Percentiles rank a stretch among this genome's conserved stretches.
Evolutionary conservation across 1,140 invertebrate genomes (phyloP).

Genomic region (Muscidifurax raptorellus): DNA sequence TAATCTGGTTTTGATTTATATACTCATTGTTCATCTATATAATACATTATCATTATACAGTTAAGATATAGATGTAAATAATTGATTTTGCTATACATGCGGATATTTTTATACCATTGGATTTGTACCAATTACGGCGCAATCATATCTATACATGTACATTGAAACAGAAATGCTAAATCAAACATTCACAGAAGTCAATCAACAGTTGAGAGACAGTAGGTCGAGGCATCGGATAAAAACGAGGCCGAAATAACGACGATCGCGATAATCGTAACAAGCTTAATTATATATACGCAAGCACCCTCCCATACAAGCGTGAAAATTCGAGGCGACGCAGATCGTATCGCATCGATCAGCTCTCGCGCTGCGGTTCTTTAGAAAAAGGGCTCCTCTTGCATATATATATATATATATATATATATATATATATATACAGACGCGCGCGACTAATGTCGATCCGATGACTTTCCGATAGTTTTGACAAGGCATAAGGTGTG

Average conservation of each 20-base stretch:
- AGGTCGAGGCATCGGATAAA: neutral
- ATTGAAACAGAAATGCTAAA: neutral
- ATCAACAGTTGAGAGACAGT: neutral
- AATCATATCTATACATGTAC: no score
- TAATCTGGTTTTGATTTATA: no score
- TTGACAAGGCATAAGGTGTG: constrained; percentile 62
- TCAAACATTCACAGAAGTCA: neutral
- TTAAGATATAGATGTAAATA: no score
- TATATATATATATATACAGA: no score
- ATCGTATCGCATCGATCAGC: constrained; percentile 39
- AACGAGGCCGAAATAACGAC: constrained; percentile 10
- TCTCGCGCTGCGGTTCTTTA: neutral
- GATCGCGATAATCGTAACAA: constrained; percentile 44
- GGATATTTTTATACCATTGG: no score
- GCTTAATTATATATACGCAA: constrained; percentile 14
- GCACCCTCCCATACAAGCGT: neutral
- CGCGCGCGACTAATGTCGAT: constrained; percentile 67
- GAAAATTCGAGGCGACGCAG: neutral
- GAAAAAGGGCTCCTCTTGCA: constrained; percentile 45
- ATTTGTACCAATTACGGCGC: no score
- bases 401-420: no score
- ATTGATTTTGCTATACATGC: no score
- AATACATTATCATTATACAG: no score
- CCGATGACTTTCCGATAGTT: constrained; percentile 75
- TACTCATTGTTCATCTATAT: no score